phyloP scores from a whole-genome alignment of 2,797 vertebrate species.

The Tarsius wallacei region DNA sequence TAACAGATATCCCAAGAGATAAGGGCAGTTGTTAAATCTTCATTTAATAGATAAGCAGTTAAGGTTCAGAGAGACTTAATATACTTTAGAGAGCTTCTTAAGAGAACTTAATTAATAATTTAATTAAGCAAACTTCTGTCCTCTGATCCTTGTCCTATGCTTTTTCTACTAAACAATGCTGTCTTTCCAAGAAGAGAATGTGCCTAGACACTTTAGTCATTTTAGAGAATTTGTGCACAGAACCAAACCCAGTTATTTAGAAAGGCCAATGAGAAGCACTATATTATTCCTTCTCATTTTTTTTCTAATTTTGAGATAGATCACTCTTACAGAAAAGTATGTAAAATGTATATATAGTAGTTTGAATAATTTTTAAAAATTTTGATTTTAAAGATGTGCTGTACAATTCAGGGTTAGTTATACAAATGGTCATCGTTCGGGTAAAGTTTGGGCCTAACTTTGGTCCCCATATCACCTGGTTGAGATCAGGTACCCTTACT shows the following conservation, averaged over 20 bases:
- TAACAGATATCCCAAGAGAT: slow-evolving; percentile 30
- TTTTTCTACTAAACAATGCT: slow-evolving; percentile 33
- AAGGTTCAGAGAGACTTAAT: slow-evolving; percentile 56
- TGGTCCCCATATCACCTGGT: too few species aligned
- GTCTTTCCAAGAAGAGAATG: slow-evolving; percentile 15
- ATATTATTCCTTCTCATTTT: background rate
- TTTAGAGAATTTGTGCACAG: background rate
- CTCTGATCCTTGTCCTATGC: background rate
- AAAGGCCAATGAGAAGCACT: background rate
- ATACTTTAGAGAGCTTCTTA: slow-evolving; percentile 31
- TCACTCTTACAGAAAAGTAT: background rate
- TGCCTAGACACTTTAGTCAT: background rate
- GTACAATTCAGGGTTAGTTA: too few species aligned
- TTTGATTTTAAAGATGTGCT: too few species aligned
- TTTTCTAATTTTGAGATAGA: background rate
- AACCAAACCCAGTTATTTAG: background rate
- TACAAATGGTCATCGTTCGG: too few species aligned
- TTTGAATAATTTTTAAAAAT: background rate
- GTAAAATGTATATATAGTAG: background rate
- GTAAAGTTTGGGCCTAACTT: too few species aligned
- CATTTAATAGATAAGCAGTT: slow-evolving; percentile 50
- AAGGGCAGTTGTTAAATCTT: slow-evolving; percentile 14
- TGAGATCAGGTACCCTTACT: too few species aligned
- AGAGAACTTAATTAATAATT: slow-evolving; percentile 39
- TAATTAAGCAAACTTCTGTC: slow-evolving; percentile 39